Base-by-base conservation (phyloP, 2,888 invertebrate genomes). In the Spodoptera littoralis region DNA sequence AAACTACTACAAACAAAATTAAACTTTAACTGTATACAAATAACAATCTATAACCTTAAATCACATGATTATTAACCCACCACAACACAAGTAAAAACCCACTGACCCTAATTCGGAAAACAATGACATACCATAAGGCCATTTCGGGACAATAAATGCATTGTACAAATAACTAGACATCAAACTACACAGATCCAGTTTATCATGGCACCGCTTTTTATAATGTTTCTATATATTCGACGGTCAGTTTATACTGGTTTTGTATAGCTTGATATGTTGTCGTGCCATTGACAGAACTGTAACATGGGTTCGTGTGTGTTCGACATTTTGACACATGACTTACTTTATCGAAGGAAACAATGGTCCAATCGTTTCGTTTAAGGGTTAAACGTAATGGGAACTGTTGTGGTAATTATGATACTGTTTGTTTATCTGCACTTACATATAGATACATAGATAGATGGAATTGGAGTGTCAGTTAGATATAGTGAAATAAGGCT, bases 291-390 rank as follows among this genome's bases (percentile, higher is more conserved):
- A 73, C 79, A 79, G 76, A 47, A 58, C 9, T 54, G 61, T 55
- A 63, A 81, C 73, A 79, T 55, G 79, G 79, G 76, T 80, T 18
- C 48, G 52, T 60, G 50, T 76, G 76, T 68, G 50, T 67, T 70
- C 50, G 79, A 76, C 81, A 45, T 62, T 54, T 76, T 79, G 79
- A 79, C 71, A 63, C 71, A 79, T 73, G 73, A 71, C 70, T 78
- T 73, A 73, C 46, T 69, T 60, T 65, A 69, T 59, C 44, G 53
- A 60, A 65, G 64, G 67, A 67, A 77, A 81, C 79, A 81, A 79
- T 66, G 67, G 53, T 24, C 11, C 42, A 18, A 13, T 13, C 54
- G 57, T 13, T 61, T 75, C 78, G 62, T 78, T 56, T 62, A 59
- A 51, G 46, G 36, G 27, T 36, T 22, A 54, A 47, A 53, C 22